Conservation (phyloP, 2,797 vertebrate species). For the Triplophysa yarkandensis region DNA sequence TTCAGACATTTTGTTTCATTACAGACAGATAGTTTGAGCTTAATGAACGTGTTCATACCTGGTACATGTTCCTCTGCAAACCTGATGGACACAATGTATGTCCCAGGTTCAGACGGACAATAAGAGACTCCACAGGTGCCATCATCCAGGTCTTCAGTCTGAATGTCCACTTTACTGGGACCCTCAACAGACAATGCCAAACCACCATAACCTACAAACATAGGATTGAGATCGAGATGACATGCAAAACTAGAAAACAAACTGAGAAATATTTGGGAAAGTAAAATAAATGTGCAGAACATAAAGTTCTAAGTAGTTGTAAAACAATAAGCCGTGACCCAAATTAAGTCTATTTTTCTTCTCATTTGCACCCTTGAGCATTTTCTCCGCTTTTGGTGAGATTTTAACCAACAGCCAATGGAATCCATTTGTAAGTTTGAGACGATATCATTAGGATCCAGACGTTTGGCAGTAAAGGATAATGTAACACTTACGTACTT, state of each 20-base stretch:
- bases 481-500: constrained; percentile 5
- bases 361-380: constrained; percentile 4
- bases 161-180: constrained; percentile 97
- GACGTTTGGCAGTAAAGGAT: constrained; percentile 34
- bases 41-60: constrained; percentile 68
- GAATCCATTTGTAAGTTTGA: constrained; percentile 18
- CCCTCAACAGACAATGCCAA: constrained; percentile 92
- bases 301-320: constrained; percentile 3
- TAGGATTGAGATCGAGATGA: neutral
- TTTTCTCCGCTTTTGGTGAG: constrained; percentile 2
- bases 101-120: constrained; percentile 92
- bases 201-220: constrained; percentile 86
- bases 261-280: too few species aligned
- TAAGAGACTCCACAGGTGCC: constrained; percentile 92
- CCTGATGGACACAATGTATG: constrained; percentile 92
- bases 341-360: constrained; percentile 8
- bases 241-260: neutral
- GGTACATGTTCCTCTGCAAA: constrained; percentile 95
- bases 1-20: too few species aligned
- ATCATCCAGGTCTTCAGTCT: constrained; percentile 91
- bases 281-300: too few species aligned
- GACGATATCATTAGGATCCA: constrained; percentile 34
- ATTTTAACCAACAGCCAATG: constrained; percentile 14
- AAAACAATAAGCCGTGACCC: constrained; percentile 10
- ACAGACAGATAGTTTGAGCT: too few species aligned